Base-by-base conservation (phyloP, 1,140 invertebrate genomes). In the Solenopsis invicta region DNA sequence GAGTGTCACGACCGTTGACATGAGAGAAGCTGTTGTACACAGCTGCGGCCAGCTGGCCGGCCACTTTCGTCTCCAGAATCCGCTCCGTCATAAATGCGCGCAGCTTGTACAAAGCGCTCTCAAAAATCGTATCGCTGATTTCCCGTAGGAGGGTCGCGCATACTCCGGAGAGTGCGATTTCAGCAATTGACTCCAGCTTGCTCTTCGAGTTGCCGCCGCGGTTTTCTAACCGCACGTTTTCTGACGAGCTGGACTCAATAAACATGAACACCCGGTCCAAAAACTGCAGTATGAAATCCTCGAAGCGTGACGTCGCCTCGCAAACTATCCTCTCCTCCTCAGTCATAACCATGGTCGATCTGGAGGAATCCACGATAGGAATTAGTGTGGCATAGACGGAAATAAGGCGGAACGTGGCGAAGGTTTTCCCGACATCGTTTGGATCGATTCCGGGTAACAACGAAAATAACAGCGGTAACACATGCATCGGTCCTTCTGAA, bases 261-360 rank as follows among this genome's bases (percentile, higher is more conserved):
- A 98, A 95, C 0, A 95, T 93, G 91, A 98, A 98, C 76, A 98
- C 94, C 64, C 96, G 97, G 88, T 99, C 98, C 69, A 99, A 94
- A 92, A 99, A 98, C 92, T 98, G 97, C 10, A 99, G 91, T 4
- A 99, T 96, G 94, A 99, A 99, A 92, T 98, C 98, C 95, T 99
- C 98, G 91, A 99, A 97, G 84, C 97, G 96, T 0, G 97, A 97
- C 0, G 98, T 98, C 21, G 97, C 97, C 87, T 97, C 97, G 94
- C 98, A 98, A 3, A 98, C 95, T 62, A 97, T 95, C 77, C 96
- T 96, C 90, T 99, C 98, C 74, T 97, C 96, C 90, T 98, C 97
- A 1, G 96, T 94, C 91, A 97, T 96, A 87, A 96, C 90, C 10
- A 97, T 96, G 29, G 96, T 95, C 0, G 98, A 97, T 50, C 96